Evolutionary conservation across 1,140 invertebrate genomes (phyloP), one percentile per base, ranked within the genome.

Genomic region (Drosophila arizonae): DNA sequence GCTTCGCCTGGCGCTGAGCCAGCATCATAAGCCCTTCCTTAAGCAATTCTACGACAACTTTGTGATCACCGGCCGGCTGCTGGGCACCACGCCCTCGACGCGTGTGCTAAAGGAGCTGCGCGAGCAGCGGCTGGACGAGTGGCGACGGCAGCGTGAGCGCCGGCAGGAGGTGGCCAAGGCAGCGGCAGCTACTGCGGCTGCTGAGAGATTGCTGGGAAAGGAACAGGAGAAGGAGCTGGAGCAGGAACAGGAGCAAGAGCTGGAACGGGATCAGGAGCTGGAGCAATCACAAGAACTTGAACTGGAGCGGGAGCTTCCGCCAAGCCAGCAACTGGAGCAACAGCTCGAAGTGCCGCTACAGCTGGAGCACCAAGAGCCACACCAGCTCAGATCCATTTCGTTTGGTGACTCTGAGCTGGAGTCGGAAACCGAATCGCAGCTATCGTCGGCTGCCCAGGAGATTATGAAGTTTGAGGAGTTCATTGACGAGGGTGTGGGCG

Each of bases 381-480:
- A 72, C 5, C 81, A 87, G 55, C 55, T 81, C 64, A 67, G 79
- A 50, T 70, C 85, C 54, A 72, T 86, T 30, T 73, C 86, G 26
- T 78, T 84, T 48, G 82, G 77, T 6, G 90, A 91, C 61, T 88
- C 84, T 0, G 90, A 91, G 26, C 55, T 90, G 30, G 90, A 91
- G 56, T 90, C 88, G 15, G 88, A 90, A 60, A 85, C 90, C 30
- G 90, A 91, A 68, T 91, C 86, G 24, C 90, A 90, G 72, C 75
- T 90, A 10, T 91, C 90, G 15, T 90, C 89, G 43, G 78, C 86
- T 30, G 76, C 90, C 6, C 90, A 90, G 72, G 90, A 90, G 68
- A 90, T 91, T 65, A 88, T 91, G 82, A 91, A 91, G 65, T 91
- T 91, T 30, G 90, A 91, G 55, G 90, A 91, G 73, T 82, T 91